Evolutionary conservation across 1,140 invertebrate species (phyloP), one percentile per base, ranked within the genome.

Genomic region (Aphaenogaster rudis): DNA sequence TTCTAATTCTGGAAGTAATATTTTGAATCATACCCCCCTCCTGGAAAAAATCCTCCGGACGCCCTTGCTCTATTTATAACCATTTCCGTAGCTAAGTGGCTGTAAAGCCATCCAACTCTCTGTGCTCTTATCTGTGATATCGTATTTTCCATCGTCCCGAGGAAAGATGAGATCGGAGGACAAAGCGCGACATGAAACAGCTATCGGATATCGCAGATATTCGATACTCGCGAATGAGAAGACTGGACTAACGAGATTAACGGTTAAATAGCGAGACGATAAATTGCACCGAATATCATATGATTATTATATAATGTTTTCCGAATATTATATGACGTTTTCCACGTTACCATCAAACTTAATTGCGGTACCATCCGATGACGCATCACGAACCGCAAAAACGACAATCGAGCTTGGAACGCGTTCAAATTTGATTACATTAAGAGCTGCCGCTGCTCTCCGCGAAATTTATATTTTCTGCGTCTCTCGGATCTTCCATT

Each of bases 41-140:
- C 21, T 28, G 21, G 21, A 28, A 28, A 28, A 28, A 28, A 28
- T 28, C 28, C 28, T 28, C 28, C 28, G 28, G 28, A 28, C 28
- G 28, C 28, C 28, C 28, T 28, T 28, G 28, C 28, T 28, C 28
- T 28, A 28, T 28, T 15, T 69, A 67, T 64, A 52, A 69, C 33
- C 17, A 3, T 36, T 33, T 42, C 50, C 36, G 71, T 33, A 88
- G 69, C 42, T 87, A 33, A 17, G 33, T 28, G 28, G 63, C 28
- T 79, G 78, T 90, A 91, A 90, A 88, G 45, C 8, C 28, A n/a
- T 39, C 3, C 15, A 36, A 64, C 33, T 28, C 9, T 54, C 21
- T 42, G 71, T 66, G 6, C 39, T 39, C 8, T n/a, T 88, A 67
- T 67, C n/a, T 4, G 5, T 42, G 17, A 45, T 48, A 3, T 45